phyloP scores from a whole-genome alignment of 2,888 invertebrate genomes.

The Cephus sareptanus region DNA sequence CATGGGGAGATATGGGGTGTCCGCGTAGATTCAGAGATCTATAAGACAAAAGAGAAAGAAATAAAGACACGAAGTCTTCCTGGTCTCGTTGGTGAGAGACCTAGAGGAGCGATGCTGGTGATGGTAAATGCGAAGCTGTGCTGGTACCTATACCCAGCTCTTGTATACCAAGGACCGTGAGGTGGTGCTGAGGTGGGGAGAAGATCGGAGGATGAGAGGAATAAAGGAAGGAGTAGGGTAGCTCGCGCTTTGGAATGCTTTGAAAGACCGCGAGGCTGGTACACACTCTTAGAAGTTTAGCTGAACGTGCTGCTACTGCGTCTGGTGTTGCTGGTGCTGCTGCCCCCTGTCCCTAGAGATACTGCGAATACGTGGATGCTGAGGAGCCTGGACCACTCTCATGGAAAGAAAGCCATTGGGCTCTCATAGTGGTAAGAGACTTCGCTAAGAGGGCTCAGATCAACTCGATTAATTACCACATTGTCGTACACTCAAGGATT shows the following conservation, averaged over 20 bases:
- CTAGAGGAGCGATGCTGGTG: conserved; percentile 2
- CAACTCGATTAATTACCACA: conserved; percentile 66
- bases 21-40: conserved; percentile 35
- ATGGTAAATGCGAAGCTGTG: conserved; percentile 7
- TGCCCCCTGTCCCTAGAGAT: neutral
- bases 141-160: neutral
- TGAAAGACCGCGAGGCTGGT: conserved; percentile 62
- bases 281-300: conserved; percentile 40
- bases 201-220: conserved; percentile 33
- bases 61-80: conserved; percentile 44
- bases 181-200: conserved; percentile 18
- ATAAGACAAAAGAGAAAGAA: conserved; percentile 48
- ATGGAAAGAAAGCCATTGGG: neutral
- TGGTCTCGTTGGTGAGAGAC: conserved; percentile 17
- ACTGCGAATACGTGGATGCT: conserved; percentile 46
- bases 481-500: conserved; percentile 51
- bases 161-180: conserved; percentile 10
- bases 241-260: conserved; percentile 64
- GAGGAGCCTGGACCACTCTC: conserved; percentile 37
- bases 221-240: conserved; percentile 45
- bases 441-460: conserved; percentile 27
- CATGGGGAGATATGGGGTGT: neutral
- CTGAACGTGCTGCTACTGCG: conserved; percentile 44
- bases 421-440: conserved; percentile 21
- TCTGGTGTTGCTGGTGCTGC: conserved; percentile 1